Evolutionary conservation across 2,888 invertebrate species (phyloP), one percentile per base, ranked within the genome.

Genomic region (Drosophila kuntzei): DNA sequence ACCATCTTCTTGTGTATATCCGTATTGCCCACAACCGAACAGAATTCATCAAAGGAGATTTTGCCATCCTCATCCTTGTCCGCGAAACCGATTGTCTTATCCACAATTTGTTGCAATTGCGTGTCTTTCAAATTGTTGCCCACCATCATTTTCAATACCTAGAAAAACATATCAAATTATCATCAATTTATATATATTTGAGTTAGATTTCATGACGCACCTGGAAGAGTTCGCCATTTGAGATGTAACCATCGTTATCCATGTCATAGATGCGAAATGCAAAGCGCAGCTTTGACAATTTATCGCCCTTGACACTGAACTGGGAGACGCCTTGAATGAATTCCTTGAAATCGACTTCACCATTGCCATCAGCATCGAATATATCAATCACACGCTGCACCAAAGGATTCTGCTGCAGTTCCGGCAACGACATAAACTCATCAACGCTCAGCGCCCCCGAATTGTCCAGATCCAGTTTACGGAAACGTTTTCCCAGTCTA

Each of bases 1-100:
- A 99, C 99, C 99, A 99, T 99, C 94, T 99, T 99, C 96, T 99
- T 99, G 94, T 99, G 99, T 92, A 99, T 99, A 94, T 99, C 99
- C 90, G 99, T 98, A 93, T 98, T 98, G 91, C 99, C 99, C 90
- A 99, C 99, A 91, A 99, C 99, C 90, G 97, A 97, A 94, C 99
- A 99, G 93, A 99, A 99, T 94, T 99, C 99, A 93, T 99, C 98
- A 93, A 99, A 99, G 72, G 99, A 99, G 91, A 99, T 99, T 94
- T 99, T 99, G 79, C 99, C 99, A 93, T 99, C 99, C 92, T 99
- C 99, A 93, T 99, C 99, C 93, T 98, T 98, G 93, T 99, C 99
- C 71, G 99, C 99, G 93, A 99, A 99, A 77, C 99, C 95, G 93
- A 99, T 99, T 76, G 99, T 99, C 94, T 99, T 99, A 94, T 99